Base-by-base conservation (phyloP, 2,113 vertebrate species). In the Artemisiospiza belli region DNA sequence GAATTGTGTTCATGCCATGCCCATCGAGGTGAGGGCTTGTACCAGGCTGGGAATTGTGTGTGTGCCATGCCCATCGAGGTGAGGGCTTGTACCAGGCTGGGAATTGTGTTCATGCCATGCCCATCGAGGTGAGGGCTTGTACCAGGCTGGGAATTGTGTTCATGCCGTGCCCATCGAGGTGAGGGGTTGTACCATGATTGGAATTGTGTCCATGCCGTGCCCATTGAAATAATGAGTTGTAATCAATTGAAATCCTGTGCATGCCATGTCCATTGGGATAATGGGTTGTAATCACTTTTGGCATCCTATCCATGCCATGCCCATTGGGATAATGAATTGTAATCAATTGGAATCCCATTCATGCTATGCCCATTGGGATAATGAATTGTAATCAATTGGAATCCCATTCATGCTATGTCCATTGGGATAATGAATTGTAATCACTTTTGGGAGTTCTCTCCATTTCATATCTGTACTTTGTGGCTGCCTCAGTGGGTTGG, bases 11-110 rank as follows among this genome's bases (percentile, higher is more conserved):
- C 10, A 10, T 39, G 99, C 99, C 61, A 99, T 99, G 99, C 99
- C 99, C 3, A 99, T 99, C 6, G 99, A 99, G 98, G 99, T 99
- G 94, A 98, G 74, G 39, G 39, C 39, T 39, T 39, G 39, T 39
- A 39, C 39, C 39, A 39, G 39, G 39, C 37, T 47, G 57, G 55
- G 57, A 24, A 35, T 8, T 3, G 5, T 58, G 33, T 58, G 8
- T 1, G 3, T 57, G 31, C 54, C 54, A 57, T 57, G 54, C 30
- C 44, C 21, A 20, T 39, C 0, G 25, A 3, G 27, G 0, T 49
- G 4, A 27, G 0, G 58, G 4, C 1, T 12, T 24, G 28, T 1
- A 5, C 0, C 39, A 4, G 7, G 2, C 2, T 35, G 23, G 19
- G 31, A 28, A 8, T 44, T 0, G 1, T 51, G 22, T 49, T 7